phyloP scores from a whole-genome alignment of 1,140 invertebrate species.

The Elymnias hypermnestra region DNA sequence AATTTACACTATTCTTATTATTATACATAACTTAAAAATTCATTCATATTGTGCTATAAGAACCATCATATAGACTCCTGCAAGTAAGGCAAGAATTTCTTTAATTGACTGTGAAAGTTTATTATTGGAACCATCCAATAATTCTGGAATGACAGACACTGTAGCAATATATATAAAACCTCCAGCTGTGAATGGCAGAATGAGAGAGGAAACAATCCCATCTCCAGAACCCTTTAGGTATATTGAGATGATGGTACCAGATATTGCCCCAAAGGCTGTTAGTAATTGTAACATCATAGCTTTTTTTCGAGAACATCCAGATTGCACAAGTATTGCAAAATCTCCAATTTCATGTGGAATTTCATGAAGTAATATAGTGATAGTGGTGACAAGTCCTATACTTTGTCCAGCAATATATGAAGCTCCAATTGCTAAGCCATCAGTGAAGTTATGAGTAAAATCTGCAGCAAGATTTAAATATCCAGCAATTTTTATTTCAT shows the following conservation, averaged over 20 bases:
- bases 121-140: constrained; percentile 87
- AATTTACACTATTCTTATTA: no score
- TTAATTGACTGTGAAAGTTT: constrained; percentile 90
- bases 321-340: constrained; percentile 97
- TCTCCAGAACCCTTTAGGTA: constrained; percentile 84
- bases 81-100: constrained; percentile 89
- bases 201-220: constrained; percentile 87
- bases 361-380: constrained; percentile 97
- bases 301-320: constrained; percentile 92
- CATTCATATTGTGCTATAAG: constrained; percentile 92
- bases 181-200: constrained; percentile 97
- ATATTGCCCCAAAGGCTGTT: constrained; percentile 95
- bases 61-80: constrained; percentile 95
- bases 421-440: constrained; percentile 96
- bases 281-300: constrained; percentile 94
- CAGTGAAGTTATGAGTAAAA: constrained; percentile 97
- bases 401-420: constrained; percentile 93
- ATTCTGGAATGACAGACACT: constrained; percentile 96
- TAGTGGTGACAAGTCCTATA: constrained; percentile 91
- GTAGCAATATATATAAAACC: constrained; percentile 99
- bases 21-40: constrained; percentile 27
- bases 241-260: constrained; percentile 92
- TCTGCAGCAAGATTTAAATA: constrained; percentile 97
- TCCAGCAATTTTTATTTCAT: constrained; percentile 92
- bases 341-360: constrained; percentile 99